Base-by-base conservation (phyloP, 2,888 invertebrate species). In the Caenorhabditis uteleia region DNA sequence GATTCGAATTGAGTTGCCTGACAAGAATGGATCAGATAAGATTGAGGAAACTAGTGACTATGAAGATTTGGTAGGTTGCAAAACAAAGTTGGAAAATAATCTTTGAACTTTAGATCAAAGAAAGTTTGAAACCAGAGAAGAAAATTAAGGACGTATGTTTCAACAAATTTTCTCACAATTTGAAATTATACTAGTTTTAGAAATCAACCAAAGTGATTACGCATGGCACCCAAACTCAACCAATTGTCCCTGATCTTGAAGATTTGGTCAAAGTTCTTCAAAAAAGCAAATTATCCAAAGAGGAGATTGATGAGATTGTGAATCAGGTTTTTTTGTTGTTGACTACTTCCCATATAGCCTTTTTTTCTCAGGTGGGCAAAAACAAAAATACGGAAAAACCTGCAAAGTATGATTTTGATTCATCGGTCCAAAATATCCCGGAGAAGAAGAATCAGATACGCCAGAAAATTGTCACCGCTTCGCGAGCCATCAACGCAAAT, bases 221-320 rank as follows among this genome's bases (percentile, higher is more conserved):
- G 10, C 58, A 58, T 40, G 64, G 60, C 31, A 31, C 65, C 0
- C 56, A 68, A 38, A 59, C 56, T 0, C 50, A 58, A 46, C 53
- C 58, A 8, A 43, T 55, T 25, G 69, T 71, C 2, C 79, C 78
- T 20, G 74, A 74, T 23, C 65, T 79, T 3, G 54, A 65, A 12
- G 72, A 71, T 14, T 70, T 79, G 18, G 62, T 79, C 12, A 65
- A 68, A 31, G 71, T 71, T 7, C 61, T 79, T 31, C 70, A 73
- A 47, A 74, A 66, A 27, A 74, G 75, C 61, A 76, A 77, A 39
- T 66, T 79, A 27, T 74, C 68, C 7, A 49, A 62, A 29, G 68
- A 70, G 25, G 79, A 79, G 39, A 71, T 79, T 33, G 47, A 66
- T 51, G 79, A 79, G 42, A 67, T 79, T 27, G 66, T 72, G 5